These are phyloP conservation scores for Luidia sarsii DNA, from an alignment of 53 echinoderm and acorn worm genomes.

Conservation along the genomic window DNA sequence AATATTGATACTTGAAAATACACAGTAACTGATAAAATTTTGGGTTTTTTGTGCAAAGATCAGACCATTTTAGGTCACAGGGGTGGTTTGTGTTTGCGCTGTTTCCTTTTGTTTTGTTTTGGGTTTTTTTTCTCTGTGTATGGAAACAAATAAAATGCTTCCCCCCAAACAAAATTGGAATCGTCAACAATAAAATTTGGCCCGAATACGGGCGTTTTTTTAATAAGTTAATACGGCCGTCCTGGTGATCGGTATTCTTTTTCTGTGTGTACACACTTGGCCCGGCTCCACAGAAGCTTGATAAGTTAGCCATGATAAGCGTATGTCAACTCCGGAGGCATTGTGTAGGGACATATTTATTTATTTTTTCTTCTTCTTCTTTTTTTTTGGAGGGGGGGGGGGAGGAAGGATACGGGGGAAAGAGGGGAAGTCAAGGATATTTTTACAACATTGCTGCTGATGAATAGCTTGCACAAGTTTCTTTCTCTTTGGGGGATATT, in stretches of 20 bases:
- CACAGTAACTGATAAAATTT: constrained; percentile 22
- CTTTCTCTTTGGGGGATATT: too few species aligned
- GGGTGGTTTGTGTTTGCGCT: constrained; percentile 60
- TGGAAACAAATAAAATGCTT: background rate
- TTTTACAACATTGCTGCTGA: too few species aligned
- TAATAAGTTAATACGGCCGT: constrained; percentile 48
- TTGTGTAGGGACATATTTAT: too few species aligned
- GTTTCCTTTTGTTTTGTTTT: too few species aligned
- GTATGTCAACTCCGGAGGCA: background rate
- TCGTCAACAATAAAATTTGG: background rate
- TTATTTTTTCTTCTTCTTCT: too few species aligned
- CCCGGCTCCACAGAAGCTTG: constrained; percentile 38
- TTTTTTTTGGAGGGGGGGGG: too few species aligned
- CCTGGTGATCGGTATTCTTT: too few species aligned
- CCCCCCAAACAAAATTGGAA: background rate
- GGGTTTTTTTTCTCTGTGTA: too few species aligned
- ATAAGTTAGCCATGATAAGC: constrained; percentile 46
- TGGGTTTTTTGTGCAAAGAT: background rate
- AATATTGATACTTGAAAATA: background rate
- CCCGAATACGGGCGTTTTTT: too few species aligned
- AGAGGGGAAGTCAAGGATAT: too few species aligned
- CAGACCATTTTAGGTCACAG: constrained; percentile 75
- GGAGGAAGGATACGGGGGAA: too few species aligned
- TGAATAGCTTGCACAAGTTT: too few species aligned
- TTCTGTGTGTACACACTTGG: constrained; percentile 29